phyloP scores from a whole-genome alignment of 2,797 vertebrate genomes.

The Acanthiza pusilla region DNA sequence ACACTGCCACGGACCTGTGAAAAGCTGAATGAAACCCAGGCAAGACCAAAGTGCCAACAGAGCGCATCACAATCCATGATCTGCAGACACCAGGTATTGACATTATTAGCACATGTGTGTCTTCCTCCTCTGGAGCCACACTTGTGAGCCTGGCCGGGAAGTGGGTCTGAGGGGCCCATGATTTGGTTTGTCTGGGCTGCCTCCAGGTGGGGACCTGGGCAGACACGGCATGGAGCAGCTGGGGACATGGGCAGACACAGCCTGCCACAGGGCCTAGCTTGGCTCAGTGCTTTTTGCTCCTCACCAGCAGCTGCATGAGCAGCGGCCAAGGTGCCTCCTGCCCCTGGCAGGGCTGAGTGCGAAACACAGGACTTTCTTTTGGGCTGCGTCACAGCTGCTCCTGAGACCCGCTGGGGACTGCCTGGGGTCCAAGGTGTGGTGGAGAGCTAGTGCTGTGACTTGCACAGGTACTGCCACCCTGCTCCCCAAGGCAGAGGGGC shows the following conservation, averaged over 20 bases:
- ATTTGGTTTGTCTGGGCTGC: neutral
- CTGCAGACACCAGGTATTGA: neutral
- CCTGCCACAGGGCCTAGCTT: neutral
- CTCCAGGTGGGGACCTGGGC: neutral
- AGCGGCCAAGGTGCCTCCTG: neutral
- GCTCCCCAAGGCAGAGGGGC: neutral
- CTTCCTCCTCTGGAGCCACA: neutral
- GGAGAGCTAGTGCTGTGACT: neutral
- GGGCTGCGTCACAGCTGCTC: neutral
- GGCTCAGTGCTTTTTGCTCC: neutral
- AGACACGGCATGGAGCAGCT: neutral
- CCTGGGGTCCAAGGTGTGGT: neutral
- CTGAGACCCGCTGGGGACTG: neutral
- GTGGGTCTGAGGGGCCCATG: accelerated
- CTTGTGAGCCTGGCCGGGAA: neutral
- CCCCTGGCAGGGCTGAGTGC: neutral
- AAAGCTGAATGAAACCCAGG: neutral
- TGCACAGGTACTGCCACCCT: neutral
- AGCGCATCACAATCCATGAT: neutral
- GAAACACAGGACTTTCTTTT: neutral
- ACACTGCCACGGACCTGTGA: neutral
- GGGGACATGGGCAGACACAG: neutral
- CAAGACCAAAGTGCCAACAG: neutral
- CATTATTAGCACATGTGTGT: accelerated
- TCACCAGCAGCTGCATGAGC: neutral